Evolutionary conservation across 2,113 vertebrate species (phyloP), one percentile per base, ranked within the genome.

Genomic region (Malurus alboscapulatus): DNA sequence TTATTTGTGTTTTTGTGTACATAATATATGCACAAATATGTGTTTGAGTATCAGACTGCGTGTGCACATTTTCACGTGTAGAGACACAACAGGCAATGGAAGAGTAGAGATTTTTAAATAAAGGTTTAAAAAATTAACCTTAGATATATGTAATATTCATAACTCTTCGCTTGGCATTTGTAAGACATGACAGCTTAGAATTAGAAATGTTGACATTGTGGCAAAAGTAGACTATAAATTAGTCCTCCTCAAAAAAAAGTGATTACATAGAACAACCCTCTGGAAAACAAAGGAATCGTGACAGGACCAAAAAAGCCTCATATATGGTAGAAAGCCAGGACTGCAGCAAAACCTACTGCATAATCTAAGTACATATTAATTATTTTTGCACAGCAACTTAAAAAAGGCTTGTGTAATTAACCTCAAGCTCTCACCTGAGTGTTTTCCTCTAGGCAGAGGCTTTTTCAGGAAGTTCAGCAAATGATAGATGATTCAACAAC

Each of bases 351-450:
- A 82, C 7, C 45, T 73, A 34, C 32, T 27, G 53, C 71, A 50
- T 65, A 17, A 69, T 22, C 34, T 82, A 94, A 87, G 44, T 73
- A 76, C 2, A 13, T 87, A 69, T 76, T 89, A 95, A 96, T 94
- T 92, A 79, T 79, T 87, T 79, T 93, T 53, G 61, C 69, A 84
- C 13, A 76, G 38, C 38, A 84, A 87, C 74, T 91, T 77, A 67
- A 25, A 87, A 93, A 94, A 75, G 36, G 9, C 57, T 86, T 94
- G 48, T 82, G 30, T 88, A 91, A 92, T 96, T 96, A 92, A 92
- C 69, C 83, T 91, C 91, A 65, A 84, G 82, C 48, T 84, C 83
- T 87, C 68, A 75, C 34, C 65, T 92, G 48, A 68, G 61, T 78
- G 88, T 76, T 92, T 84, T 77, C 62, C 77, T 86, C 17, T 72